A percentile compares a stretch with the other conserved stretches of the same genome.
Evolutionary conservation across 1,140 invertebrate genomes (phyloP).

Genomic region (Chlorops oryzae): DNA sequence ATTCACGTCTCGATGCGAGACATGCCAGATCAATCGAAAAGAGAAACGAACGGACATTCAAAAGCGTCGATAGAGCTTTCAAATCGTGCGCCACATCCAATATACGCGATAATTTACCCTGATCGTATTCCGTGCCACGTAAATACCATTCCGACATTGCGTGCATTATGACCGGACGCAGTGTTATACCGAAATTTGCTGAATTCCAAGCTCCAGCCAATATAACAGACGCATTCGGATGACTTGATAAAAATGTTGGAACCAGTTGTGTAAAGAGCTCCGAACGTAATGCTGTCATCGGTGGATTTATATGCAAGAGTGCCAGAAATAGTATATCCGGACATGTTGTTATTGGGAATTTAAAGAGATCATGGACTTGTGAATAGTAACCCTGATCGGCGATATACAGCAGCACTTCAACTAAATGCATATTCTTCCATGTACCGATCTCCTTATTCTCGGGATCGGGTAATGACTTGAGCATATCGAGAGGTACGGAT

Average conservation of each 20-base stretch:
- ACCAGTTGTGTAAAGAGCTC: slow-evolving; percentile 80
- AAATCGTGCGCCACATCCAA: slow-evolving; percentile 96
- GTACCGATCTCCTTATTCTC: slow-evolving; percentile 88
- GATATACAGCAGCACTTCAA: slow-evolving; percentile 80
- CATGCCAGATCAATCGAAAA: slow-evolving; percentile 98
- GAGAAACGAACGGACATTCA: slow-evolving; percentile 87
- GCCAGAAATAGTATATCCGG: slow-evolving; percentile 87
- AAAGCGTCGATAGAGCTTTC: slow-evolving; percentile 86
- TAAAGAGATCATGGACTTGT: slow-evolving; percentile 84
- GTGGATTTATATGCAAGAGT: slow-evolving; percentile 75
- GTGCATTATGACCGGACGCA: slow-evolving; percentile 86
- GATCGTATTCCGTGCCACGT: slow-evolving; percentile 78
- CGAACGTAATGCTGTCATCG: slow-evolving; percentile 68
- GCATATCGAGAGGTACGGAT: slow-evolving; percentile 75
- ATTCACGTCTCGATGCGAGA: slow-evolving; percentile 90
- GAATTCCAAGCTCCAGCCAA: slow-evolving; percentile 91
- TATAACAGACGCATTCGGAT: slow-evolving; percentile 89
- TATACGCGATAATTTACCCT: slow-evolving; percentile 86
- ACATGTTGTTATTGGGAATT: slow-evolving; percentile 86
- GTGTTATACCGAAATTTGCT: slow-evolving; percentile 55
- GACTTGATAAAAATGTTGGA: slow-evolving; percentile 87
- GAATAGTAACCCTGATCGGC: slow-evolving; percentile 77
- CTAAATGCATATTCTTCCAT: slow-evolving; percentile 86
- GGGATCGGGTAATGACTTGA: slow-evolving; percentile 87
- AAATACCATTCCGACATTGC: slow-evolving; percentile 97